Base-by-base conservation (phyloP, 2,888 invertebrate genomes). In the Heliconius aoede region DNA sequence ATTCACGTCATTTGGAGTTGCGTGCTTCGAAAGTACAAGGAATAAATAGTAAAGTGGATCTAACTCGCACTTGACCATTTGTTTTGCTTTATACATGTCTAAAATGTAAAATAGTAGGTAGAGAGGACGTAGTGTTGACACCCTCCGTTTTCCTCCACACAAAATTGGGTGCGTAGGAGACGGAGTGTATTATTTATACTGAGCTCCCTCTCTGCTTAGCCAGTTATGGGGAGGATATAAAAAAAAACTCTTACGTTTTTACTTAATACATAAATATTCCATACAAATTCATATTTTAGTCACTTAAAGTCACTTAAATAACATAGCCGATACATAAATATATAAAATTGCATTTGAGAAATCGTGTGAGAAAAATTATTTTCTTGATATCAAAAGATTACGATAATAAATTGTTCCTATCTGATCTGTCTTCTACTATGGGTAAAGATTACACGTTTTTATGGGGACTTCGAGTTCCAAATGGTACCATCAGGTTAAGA, bases 321-420 rank as follows among this genome's bases (percentile, higher is more conserved):
- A 74, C 4, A 40, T 65, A 62, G n/a, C n/a, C 51, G 60, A 72
- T 72, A 75, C 18, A 46, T 46, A 46, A 46, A 46, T 58, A 74
- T 40, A 28, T 72, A 71, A n/a, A n/a, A 69, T 76, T 64, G 73
- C 65, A 75, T 58, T 64, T 64, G 46, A 62, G 72, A 77, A 79
- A 77, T 76, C 77, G 77, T 73, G 74, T 76, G 74, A 78, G 72
- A 81, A 81, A 82, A 80, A 80, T 81, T 79, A 81, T 81, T 75
- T 74, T 76, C 69, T 75, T 78, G 79, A 80, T 82, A 82, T 79
- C 79, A 78, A 79, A 79, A 78, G 80, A 80, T 80, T 79, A 78
- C 79, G 74, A 75, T 78, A 78, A 81, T 79, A 80, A 80, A 82
- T 82, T 81, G 82, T 79, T 77, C 67, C 74, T 55, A 62, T 76